Conservation (phyloP, 2,888 invertebrate species). For the Euplagia quadripunctaria region DNA sequence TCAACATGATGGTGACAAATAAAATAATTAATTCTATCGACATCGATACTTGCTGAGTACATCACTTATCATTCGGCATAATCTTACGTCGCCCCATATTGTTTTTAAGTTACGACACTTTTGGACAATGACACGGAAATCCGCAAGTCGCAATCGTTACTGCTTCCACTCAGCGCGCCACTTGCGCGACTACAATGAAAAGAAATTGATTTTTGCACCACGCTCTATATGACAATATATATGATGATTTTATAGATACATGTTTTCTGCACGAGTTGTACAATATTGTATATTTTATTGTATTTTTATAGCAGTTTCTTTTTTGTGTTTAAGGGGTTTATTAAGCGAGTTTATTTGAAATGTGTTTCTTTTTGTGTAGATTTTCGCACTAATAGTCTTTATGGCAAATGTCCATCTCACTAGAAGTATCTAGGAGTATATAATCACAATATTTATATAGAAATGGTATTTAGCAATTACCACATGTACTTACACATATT, state of each 20-base stretch:
- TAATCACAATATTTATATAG: too few species aligned
- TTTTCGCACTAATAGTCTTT: too few species aligned
- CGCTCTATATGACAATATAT: slow-evolving; percentile 33
- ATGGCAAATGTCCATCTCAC: too few species aligned
- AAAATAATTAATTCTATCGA: slow-evolving; percentile 1
- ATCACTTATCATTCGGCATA: slow-evolving; percentile 56
- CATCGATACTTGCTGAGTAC: slow-evolving; percentile 18
- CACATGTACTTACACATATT: too few species aligned
- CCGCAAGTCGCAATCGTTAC: slow-evolving; percentile 59
- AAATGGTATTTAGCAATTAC: too few species aligned
- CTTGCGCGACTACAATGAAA: slow-evolving; percentile 39
- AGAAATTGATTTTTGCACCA: slow-evolving; percentile 46
- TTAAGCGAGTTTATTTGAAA: not conserved
- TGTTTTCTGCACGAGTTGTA: slow-evolving; percentile 11
- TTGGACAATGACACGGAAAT: slow-evolving; percentile 77
- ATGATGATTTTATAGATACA: slow-evolving; percentile 21
- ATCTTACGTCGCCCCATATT: slow-evolving; percentile 70
- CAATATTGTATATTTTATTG: slow-evolving; percentile 27
- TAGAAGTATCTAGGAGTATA: too few species aligned
- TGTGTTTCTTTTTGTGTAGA: too few species aligned
- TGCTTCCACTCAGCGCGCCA: slow-evolving; percentile 38
- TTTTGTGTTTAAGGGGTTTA: slow-evolving; percentile 10
- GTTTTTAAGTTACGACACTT: slow-evolving; percentile 80
- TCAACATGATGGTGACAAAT: not conserved
- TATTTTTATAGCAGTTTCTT: not conserved